phyloP scores from a whole-genome alignment of 2,797 vertebrate species.

The Meriones psammophilus region DNA sequence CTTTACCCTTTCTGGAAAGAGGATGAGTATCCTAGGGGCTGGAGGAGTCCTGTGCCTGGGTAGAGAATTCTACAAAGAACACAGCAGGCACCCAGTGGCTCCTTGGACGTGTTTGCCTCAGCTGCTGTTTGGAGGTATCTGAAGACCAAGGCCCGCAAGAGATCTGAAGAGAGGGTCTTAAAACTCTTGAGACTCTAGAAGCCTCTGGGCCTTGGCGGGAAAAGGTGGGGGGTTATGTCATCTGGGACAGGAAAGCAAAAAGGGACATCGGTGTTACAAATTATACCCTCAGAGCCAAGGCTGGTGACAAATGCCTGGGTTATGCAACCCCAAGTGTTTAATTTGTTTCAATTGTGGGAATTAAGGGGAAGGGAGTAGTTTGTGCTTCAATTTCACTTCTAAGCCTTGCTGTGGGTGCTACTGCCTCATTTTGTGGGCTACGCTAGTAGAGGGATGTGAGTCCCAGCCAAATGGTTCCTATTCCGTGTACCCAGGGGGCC shows the following conservation, averaged over 20 bases:
- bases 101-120: neutral
- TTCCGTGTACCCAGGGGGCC: neutral
- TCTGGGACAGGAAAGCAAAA: slow-evolving; percentile 8
- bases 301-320: slow-evolving; percentile 11
- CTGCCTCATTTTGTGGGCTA: neutral
- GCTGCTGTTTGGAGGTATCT: neutral
- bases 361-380: neutral
- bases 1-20: neutral
- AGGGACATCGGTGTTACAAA: neutral
- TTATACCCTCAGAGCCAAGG: neutral
- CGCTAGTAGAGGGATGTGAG: neutral
- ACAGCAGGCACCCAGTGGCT: neutral
- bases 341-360: slow-evolving; percentile 61
- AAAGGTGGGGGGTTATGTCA: neutral
- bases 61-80: neutral
- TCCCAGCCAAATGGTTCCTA: neutral
- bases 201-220: neutral
- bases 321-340: slow-evolving; percentile 55
- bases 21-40: neutral
- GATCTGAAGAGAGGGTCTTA: neutral
- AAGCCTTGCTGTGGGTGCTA: neutral
- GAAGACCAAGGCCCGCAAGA: neutral
- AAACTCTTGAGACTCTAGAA: neutral
- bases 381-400: slow-evolving; percentile 16
- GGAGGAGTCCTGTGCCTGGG: too few species aligned